phyloP scores from a whole-genome alignment of 2,113 vertebrate species.

The Tetraodon nigroviridis region DNA sequence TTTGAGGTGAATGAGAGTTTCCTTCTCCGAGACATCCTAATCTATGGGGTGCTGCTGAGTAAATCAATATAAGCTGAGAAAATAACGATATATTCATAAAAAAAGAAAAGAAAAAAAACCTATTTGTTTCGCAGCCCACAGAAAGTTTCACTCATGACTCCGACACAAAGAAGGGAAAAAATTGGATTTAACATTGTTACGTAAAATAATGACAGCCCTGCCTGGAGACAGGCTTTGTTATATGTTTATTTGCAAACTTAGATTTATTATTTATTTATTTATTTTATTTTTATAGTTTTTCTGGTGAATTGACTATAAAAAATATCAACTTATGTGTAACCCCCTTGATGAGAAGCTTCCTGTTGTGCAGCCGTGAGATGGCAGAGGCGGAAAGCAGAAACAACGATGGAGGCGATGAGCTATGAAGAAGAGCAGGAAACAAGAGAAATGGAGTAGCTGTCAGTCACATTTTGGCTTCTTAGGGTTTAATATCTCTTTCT shows the following conservation, averaged over 20 bases:
- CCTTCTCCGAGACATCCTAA: conserved; percentile 30
- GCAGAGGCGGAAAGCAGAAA: conserved; percentile 34
- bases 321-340: conserved; percentile 15
- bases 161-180: not conserved
- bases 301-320: conserved; percentile 3
- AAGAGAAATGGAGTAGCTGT: conserved; percentile 54
- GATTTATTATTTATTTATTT: conserved; percentile 12
- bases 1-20: conserved; percentile 45
- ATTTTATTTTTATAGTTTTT: not conserved
- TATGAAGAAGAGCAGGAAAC: conserved; percentile 52
- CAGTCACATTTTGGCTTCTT: conserved; percentile 48
- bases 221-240: conserved; percentile 17
- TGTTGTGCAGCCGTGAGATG: conserved; percentile 49
- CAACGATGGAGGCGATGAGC: conserved; percentile 40
- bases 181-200: not conserved
- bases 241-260: conserved; percentile 17
- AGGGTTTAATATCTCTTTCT: conserved; percentile 63
- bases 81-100: conserved; percentile 30
- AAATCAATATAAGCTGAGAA: conserved; percentile 39
- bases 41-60: conserved; percentile 50
- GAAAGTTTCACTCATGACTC: conserved; percentile 8
- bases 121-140: conserved; percentile 13
- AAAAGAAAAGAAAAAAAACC: conserved; percentile 14
- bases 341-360: conserved; percentile 21
- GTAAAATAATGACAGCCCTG: no score